These are phyloP conservation scores for Struthio camelus DNA, from an alignment of 2,113 vertebrate species.

Conservation along the genomic window DNA sequence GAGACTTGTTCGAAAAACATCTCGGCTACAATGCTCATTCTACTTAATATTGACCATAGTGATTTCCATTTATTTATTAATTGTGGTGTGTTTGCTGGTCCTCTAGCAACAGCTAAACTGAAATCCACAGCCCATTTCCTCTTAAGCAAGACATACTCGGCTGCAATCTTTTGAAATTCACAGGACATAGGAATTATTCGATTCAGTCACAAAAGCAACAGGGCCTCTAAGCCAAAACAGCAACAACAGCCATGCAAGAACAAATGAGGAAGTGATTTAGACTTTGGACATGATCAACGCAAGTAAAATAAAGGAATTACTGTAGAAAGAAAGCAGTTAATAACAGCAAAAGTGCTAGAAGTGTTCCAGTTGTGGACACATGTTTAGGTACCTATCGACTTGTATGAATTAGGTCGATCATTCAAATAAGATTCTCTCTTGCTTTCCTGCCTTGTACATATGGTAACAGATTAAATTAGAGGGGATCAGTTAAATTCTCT, in stretches of 20 bases:
- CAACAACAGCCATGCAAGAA: neutral
- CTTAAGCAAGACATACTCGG: neutral
- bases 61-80: neutral
- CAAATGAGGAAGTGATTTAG: neutral
- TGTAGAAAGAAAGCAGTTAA: neutral
- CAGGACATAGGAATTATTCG: fast-evolving
- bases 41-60: neutral
- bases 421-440: neutral
- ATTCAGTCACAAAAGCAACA: neutral
- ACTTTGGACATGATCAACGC: fast-evolving
- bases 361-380: neutral
- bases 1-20: neutral
- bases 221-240: neutral
- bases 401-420: neutral
- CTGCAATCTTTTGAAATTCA: neutral
- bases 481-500: neutral
- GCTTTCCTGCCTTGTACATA: neutral
- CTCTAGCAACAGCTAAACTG: neutral
- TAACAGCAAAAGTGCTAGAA: fast-evolving
- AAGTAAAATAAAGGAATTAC: neutral
- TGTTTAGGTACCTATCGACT: neutral
- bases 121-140: neutral
- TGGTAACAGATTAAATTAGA: neutral
- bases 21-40: fast-evolving
- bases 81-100: fast-evolving